Evolutionary conservation across 2,113 vertebrate genomes (phyloP).

Genomic region (Syngnathus floridae): DNA sequence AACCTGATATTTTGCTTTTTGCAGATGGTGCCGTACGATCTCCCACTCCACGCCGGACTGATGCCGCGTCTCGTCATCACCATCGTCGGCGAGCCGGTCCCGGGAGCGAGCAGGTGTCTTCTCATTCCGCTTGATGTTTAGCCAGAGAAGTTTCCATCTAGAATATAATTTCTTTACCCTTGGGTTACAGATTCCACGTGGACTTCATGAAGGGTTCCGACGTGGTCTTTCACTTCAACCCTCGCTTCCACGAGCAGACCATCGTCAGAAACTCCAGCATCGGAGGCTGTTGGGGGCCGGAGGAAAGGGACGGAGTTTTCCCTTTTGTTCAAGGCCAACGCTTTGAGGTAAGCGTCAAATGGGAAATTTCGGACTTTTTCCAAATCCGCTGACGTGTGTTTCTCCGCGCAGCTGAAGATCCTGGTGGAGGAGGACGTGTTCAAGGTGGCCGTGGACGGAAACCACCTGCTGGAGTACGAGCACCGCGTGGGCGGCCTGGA

Average conservation of each 20-base stretch:
- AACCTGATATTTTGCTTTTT: constrained; percentile 23
- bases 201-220: constrained; percentile 71
- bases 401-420: constrained; percentile 68
- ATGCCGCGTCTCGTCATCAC: constrained; percentile 72
- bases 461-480: constrained; percentile 72
- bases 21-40: constrained; percentile 68
- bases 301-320: constrained; percentile 69
- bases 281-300: constrained; percentile 68
- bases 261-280: constrained; percentile 68
- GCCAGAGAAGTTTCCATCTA: too few relatives aligned
- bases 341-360: constrained; percentile 65
- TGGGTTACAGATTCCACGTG: constrained; percentile 63
- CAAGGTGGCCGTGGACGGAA: constrained; percentile 72
- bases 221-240: constrained; percentile 73
- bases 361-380: neutral
- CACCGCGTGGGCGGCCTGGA: constrained; percentile 68
- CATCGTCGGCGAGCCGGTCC: constrained; percentile 63
- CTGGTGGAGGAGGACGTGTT: constrained; percentile 70
- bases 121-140: neutral
- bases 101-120: constrained; percentile 53
- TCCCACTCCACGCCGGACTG: constrained; percentile 70
- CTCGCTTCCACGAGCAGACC: constrained; percentile 66
- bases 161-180: neutral
- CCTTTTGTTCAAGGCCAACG: constrained; percentile 65
- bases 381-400: neutral